Percentiles rank a stretch among this genome's conserved stretches.
Evolutionary conservation across 2,888 invertebrate species (phyloP).

Genomic region (Agonopterix alstromeriana): DNA sequence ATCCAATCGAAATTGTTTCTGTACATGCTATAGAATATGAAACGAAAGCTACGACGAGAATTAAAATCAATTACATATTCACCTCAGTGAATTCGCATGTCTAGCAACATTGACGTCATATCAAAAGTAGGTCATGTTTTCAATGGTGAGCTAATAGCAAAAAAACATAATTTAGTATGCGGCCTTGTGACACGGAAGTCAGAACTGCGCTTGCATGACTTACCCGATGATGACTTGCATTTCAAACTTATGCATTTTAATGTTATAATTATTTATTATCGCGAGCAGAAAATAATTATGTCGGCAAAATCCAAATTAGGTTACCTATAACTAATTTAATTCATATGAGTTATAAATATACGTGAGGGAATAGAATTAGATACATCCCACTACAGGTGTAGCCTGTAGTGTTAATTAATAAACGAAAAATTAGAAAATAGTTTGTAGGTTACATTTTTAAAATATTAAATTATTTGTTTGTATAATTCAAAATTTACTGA

Average conservation of each 20-base stretch:
- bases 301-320: no score
- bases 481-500: no score
- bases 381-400: no score
- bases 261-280: neutral
- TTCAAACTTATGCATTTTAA: conserved; percentile 24
- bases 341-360: no score
- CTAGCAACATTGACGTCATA: conserved; percentile 56
- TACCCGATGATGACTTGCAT: conserved; percentile 14
- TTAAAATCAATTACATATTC: conserved; percentile 4
- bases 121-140: conserved; percentile 64
- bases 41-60: neutral
- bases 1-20: no score
- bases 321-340: no score
- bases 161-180: conserved; percentile 38
- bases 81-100: conserved; percentile 27
- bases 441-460: no score
- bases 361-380: no score
- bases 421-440: no score
- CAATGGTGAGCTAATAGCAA: conserved; percentile 40
- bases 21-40: no score
- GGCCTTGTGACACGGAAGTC: conserved; percentile 50
- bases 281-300: neutral
- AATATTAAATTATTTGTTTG: no score
- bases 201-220: conserved; percentile 15
- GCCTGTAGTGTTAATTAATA: no score